Base-by-base conservation (phyloP, 2,113 vertebrate species). In the Cricetomys ansorgei region DNA sequence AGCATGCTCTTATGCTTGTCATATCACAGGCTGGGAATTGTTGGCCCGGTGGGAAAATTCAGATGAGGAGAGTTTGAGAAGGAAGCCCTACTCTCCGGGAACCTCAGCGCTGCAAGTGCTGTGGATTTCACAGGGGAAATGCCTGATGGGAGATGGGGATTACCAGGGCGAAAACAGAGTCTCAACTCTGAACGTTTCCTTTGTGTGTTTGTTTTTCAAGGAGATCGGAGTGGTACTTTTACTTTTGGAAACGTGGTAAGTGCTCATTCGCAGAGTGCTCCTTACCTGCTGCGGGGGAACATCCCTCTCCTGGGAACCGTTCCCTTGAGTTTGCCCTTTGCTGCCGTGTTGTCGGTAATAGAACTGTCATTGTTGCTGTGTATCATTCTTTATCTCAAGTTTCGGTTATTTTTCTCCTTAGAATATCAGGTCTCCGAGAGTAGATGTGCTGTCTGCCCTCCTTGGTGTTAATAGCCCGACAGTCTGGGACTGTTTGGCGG, bases 11-110 rank as follows among this genome's bases (percentile, higher is more conserved):
- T 93, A 23, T 23, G 37, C 40, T 84, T 93, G 12, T 62, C 89
- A 21, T 84, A 91, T 80, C 79, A n/a, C 25, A 88, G 76, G 7
- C 50, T 96, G 57, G 50, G 64, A 64, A 75, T 89, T 93, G 83
- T 50, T 84, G 94, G 72, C 21, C 43, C 69, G 65, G n/a, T 76
- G 92, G 96, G 75, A 89, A 79, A 95, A 92, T 80, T 92, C 73
- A 89, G 81, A 67, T 34, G 84, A 93, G 75, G 87, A 70, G 80
- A 80, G 45, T 17, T 55, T 92, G 75, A n/a, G 64, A 87, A 80
- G 72, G 59, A 93, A 93, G 73, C 65, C 55, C 91, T 11, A 50
- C 88, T 83, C 72, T 88, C 16, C 62, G 37, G 67, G 34, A 93
- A 23, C 1, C n/a, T 75, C 37, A 48, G 76, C 64, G 25, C 7